phyloP scores from a whole-genome alignment of 35 echinoderm and acorn worm genomes.

The Apostichopus parvimensis region DNA sequence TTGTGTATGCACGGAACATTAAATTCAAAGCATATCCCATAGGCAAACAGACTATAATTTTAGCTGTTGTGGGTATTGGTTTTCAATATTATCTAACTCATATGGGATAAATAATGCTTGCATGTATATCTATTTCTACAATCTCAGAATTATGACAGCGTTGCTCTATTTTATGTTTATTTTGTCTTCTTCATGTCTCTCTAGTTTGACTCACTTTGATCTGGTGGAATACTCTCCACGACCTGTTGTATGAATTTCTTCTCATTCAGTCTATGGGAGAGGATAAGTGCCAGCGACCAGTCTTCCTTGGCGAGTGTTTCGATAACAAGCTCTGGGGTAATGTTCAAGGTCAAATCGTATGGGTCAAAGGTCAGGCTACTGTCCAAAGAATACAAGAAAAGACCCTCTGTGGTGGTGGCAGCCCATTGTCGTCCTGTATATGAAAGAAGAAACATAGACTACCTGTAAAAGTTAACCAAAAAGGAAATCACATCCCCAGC shows the following conservation, averaged over 20 bases:
- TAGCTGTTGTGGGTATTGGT: no score
- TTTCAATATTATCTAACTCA: no score
- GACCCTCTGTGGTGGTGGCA: constrained; percentile 95
- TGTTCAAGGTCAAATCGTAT: constrained; percentile 86
- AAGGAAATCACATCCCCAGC: no score
- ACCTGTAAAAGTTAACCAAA: no score
- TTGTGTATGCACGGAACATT: no score
- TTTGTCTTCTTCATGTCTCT: neutral
- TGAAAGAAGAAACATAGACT: neutral
- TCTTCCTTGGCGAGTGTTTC: constrained; percentile 62
- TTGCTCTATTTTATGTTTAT: no score
- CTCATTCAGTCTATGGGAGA: constrained; percentile 86
- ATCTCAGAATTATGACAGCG: no score
- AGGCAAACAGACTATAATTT: no score
- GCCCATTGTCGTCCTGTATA: constrained; percentile 85
- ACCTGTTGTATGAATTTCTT: constrained; percentile 79
- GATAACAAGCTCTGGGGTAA: constrained; percentile 73
- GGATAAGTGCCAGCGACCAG: constrained; percentile 83
- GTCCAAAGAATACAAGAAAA: constrained; percentile 92
- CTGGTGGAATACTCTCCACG: constrained; percentile 74
- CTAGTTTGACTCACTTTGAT: constrained; percentile 65
- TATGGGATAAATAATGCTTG: no score
- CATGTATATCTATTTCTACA: no score
- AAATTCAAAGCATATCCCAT: no score
- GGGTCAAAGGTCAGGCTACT: constrained; percentile 95